phyloP scores from a whole-genome alignment of 2,113 vertebrate genomes.

The Thunnus maccoyii region DNA sequence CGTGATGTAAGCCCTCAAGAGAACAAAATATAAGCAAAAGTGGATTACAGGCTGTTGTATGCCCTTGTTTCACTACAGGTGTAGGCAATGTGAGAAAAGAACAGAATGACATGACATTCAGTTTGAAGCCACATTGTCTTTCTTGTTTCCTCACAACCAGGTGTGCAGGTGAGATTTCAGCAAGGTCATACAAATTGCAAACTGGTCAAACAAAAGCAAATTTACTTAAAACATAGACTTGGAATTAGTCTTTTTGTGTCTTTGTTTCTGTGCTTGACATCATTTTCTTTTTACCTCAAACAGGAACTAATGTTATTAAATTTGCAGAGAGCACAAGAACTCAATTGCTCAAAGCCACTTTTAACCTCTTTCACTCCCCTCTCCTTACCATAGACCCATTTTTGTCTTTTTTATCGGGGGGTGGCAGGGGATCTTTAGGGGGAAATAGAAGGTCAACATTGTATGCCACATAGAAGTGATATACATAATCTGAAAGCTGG shows the following conservation, averaged over 20 bases:
- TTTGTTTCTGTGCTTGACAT: background rate
- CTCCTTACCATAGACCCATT: too few relatives aligned
- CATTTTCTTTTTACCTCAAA: background rate
- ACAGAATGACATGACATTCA: background rate
- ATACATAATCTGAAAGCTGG: too few relatives aligned
- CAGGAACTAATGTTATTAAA: background rate
- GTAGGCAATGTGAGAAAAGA: background rate
- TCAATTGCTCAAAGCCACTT: background rate
- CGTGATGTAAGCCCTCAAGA: conserved; percentile 33
- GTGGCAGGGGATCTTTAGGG: too few relatives aligned
- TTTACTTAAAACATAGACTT: background rate
- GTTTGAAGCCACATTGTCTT: conserved; percentile 8
- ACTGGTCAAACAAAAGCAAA: background rate
- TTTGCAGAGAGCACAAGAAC: background rate
- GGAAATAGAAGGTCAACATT: too few relatives aligned
- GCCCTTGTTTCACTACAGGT: background rate
- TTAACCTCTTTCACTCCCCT: too few relatives aligned
- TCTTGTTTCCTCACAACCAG: conserved; percentile 9
- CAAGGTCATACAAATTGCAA: conserved; percentile 12
- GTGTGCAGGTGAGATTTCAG: conserved; percentile 28
- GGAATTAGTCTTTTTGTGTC: background rate
- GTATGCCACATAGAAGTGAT: too few relatives aligned
- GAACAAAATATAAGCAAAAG: conserved; percentile 13
- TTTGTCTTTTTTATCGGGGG: too few relatives aligned
- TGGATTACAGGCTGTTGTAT: conserved; percentile 19